Percentiles rank a stretch among this genome's conserved stretches.
Evolutionary conservation across 1,140 invertebrate species (phyloP).

Genomic region (Calephelis virginiensis): DNA sequence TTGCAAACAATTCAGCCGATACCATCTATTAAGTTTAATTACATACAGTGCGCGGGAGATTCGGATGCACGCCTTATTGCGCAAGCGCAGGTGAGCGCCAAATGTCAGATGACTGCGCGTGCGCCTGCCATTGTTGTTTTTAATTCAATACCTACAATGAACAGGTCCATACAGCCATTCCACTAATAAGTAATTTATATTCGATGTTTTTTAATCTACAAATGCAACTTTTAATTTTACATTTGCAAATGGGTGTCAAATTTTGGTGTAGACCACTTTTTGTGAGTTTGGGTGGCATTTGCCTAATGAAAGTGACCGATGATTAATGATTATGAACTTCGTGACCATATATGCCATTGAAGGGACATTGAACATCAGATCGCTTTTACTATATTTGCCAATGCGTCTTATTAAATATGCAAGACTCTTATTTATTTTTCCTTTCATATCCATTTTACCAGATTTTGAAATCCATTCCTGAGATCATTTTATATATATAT

Average conservation of each 20-base stretch:
- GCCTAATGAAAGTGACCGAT: background rate
- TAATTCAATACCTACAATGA: slow-evolving; percentile 23
- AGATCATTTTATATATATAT: too few species aligned
- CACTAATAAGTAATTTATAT: slow-evolving; percentile 26
- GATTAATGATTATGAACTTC: background rate
- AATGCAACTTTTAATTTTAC: background rate
- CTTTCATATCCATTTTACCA: too few species aligned
- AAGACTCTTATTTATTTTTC: too few species aligned
- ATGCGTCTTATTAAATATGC: too few species aligned
- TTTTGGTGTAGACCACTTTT: slow-evolving; percentile 6
- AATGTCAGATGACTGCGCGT: slow-evolving; percentile 41
- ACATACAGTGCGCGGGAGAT: slow-evolving; percentile 34
- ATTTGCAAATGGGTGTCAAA: slow-evolving; percentile 12
- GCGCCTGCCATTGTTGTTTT: slow-evolving; percentile 32
- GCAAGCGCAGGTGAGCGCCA: slow-evolving; percentile 40
- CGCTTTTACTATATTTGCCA: too few species aligned
- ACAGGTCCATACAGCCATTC: slow-evolving; percentile 20
- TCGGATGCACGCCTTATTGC: slow-evolving; percentile 37
- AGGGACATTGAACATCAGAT: too few species aligned
- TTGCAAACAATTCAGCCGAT: slow-evolving; percentile 29
- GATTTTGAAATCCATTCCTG: too few species aligned
- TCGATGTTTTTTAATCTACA: slow-evolving; percentile 16
- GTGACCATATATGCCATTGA: background rate
- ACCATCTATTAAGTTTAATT: slow-evolving; percentile 41
- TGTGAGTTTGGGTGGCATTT: background rate